Conservation (phyloP, 2,888 invertebrate species). For the Hypomecis punctinalis region DNA sequence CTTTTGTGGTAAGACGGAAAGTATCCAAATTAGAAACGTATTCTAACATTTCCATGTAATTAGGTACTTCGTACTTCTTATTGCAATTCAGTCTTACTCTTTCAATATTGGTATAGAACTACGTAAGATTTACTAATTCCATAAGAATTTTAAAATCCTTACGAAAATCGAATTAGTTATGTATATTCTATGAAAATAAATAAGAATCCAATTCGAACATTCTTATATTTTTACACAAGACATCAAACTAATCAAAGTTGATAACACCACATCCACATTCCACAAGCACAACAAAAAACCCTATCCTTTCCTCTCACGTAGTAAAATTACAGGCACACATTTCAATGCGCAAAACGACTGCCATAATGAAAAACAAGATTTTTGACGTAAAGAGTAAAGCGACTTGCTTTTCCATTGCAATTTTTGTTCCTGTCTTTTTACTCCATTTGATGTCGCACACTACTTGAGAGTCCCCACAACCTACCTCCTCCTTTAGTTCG, state of each 20-base stretch:
- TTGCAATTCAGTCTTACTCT: too few relatives aligned
- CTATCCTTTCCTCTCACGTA: not conserved
- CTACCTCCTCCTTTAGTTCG: slow-evolving; percentile 88
- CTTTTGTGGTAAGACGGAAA: too few relatives aligned
- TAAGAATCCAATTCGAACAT: not conserved
- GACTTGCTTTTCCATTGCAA: not conserved
- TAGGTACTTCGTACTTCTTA: too few relatives aligned
- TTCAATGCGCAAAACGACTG: not conserved
- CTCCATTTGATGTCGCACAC: not conserved
- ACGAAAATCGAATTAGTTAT: too few relatives aligned
- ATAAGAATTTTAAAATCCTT: too few relatives aligned
- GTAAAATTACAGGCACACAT: slow-evolving; percentile 1
- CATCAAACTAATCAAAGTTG: not conserved
- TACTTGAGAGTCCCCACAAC: slow-evolving; percentile 35
- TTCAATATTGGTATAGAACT: too few relatives aligned
- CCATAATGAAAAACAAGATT: not conserved
- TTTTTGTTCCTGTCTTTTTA: slow-evolving; percentile 5
- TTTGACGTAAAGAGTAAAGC: not conserved
- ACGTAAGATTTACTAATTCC: too few relatives aligned
- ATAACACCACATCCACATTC: not conserved
- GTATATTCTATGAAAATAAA: not conserved
- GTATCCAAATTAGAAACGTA: too few relatives aligned
- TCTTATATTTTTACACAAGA: slow-evolving; percentile 3
- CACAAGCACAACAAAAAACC: not conserved
- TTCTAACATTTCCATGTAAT: too few relatives aligned